Evolutionary conservation across 2,888 invertebrate genomes (phyloP), one percentile per base, ranked within the genome.

Genomic region (Pterostichus niger): DNA sequence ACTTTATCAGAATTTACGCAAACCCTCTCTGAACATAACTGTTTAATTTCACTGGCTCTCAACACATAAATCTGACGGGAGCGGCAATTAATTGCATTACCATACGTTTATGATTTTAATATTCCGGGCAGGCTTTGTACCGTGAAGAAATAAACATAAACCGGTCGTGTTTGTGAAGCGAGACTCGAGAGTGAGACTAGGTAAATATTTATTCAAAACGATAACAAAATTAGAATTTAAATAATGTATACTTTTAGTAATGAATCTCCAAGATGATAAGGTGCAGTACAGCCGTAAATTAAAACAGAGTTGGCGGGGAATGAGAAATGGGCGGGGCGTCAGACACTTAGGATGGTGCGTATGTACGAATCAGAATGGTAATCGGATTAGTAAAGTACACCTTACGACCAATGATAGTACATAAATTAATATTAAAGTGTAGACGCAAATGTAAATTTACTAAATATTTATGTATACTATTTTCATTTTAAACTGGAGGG

Each of bases 101-200:
- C 64, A 64, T 64, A 35, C 64, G 64, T 64, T 64, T 64, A 64
- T 64, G 64, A 64, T 64, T 64, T 64, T 33, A 64, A 64, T 64
- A 35, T 64, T 31, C 64, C 13, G 64, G 35, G 35, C 33, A 17
- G 6, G 11, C 11, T 59, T 10, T 5, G 59, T 1, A 35, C 6
- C 31, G 31, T 4, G 59, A 59, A 64, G 35, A 13, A 35, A 33
- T 64, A 35, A 64, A 64, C 64, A 64, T 7, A 59, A 59, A 33
- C 35, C 49, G 3, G 40, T 9, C 40, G 40, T 7, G 40, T 9
- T 40, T 40, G 40, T 24, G 24, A 24, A 24, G 3, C 24, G 24
- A 24, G 24, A 24, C 3, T 1, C 49, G 49, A 49, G 49, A 49
- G 49, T 10, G 6, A 49, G 49, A 13, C 0, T 59, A 64, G 40